Evolutionary conservation across 2,113 vertebrate genomes (phyloP).

Genomic region (Oceanodroma tethys): DNA sequence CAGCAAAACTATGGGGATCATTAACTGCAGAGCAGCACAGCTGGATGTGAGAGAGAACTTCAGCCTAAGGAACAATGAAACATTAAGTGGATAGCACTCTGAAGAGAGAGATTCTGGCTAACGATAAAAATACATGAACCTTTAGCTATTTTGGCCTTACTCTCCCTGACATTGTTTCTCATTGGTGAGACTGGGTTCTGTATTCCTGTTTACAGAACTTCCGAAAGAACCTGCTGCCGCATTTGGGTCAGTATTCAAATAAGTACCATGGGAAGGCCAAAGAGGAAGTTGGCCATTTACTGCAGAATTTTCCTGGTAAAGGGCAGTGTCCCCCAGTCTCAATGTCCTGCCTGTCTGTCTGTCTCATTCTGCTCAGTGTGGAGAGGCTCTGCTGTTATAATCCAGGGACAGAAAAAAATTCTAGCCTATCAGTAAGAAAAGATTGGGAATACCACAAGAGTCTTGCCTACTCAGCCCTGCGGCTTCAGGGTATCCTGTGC

Average conservation of each 20-base stretch:
- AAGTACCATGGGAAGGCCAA: background rate
- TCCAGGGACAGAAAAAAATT: background rate
- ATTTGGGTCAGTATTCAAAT: background rate
- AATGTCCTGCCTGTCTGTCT: background rate
- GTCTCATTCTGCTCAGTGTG: background rate
- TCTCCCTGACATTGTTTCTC: background rate
- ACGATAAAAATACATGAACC: background rate
- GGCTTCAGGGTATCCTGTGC: background rate
- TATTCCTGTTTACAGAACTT: background rate
- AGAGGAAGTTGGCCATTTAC: background rate
- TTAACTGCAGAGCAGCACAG: background rate
- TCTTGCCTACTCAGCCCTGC: background rate
- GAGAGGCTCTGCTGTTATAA: background rate
- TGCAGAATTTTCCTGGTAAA: background rate
- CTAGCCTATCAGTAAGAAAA: background rate
- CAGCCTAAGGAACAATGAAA: background rate
- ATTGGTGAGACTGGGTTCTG: background rate
- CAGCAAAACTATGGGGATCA: background rate
- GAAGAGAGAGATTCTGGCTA: background rate
- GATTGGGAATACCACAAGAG: background rate
- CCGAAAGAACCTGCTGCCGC: background rate
- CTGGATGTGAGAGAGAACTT: background rate
- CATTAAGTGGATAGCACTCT: accelerated
- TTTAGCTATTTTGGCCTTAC: background rate
- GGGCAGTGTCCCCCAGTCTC: background rate